These are phyloP conservation scores for Dromococcyx pavoninus DNA, from an alignment of 2,797 vertebrate species.

Conservation along the genomic window DNA sequence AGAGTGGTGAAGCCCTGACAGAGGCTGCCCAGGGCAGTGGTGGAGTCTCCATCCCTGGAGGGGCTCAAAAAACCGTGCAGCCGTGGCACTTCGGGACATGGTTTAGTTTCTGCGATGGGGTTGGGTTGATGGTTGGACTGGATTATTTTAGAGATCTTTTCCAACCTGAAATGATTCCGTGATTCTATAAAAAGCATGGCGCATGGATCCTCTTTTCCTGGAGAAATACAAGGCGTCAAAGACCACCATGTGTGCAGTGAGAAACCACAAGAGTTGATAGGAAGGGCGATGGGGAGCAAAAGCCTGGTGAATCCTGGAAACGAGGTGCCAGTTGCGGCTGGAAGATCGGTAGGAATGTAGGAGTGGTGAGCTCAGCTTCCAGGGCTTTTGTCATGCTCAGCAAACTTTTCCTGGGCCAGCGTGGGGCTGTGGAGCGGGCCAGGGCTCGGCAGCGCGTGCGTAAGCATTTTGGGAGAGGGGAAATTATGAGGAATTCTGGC, in stretches of 20 bases:
- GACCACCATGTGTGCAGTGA: rapidly evolving
- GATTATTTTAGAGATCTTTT: too few species aligned
- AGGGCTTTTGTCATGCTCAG: background rate
- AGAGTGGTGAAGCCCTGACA: too few species aligned
- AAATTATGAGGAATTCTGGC: conserved; percentile 43
- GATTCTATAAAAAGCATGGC: too few species aligned
- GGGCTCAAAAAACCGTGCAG: too few species aligned
- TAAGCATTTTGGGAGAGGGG: background rate
- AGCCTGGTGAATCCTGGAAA: background rate
- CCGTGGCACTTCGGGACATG: too few species aligned
- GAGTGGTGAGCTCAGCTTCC: background rate
- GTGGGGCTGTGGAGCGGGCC: background rate
- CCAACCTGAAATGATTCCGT: too few species aligned
- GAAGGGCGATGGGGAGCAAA: background rate
- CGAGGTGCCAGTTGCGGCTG: background rate
- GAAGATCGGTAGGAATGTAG: background rate
- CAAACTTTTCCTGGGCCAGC: background rate
- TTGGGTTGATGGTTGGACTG: too few species aligned
- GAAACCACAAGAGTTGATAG: background rate
- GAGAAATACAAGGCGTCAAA: rapidly evolving
- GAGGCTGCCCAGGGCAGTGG: too few species aligned
- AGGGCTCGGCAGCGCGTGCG: background rate
- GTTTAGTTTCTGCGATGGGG: too few species aligned
- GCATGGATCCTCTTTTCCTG: rapidly evolving
- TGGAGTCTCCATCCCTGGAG: too few species aligned